Evolutionary conservation across 2,113 vertebrate species (phyloP), one percentile per base, ranked within the genome.

Genomic region (Phodopus roborovskii): DNA sequence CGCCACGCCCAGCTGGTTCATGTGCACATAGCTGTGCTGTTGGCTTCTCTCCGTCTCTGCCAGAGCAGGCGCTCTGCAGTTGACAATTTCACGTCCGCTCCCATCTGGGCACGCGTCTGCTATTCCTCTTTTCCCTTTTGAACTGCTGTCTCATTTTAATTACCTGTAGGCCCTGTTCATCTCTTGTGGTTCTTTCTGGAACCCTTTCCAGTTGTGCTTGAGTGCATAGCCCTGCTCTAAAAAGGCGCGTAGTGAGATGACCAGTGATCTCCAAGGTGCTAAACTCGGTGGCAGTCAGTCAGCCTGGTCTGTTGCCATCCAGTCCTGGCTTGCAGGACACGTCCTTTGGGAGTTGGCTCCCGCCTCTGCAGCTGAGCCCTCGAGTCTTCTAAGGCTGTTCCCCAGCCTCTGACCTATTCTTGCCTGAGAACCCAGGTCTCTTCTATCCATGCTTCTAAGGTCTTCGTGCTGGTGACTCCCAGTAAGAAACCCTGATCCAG

Each of bases 1-100:
- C 36, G 0, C 2, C 0, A 0, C 3, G 2, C 45, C 26, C 30
- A 62, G 50, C 79, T 60, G 42, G 9, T 7, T 71, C 45, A 4
- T 22, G 48, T 33, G 45, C 33, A 1, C 12, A 0, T 9, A 0
- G 19, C 84, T 3, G 7, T 0, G n/a, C n/a, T 7, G 2, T 36
- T 53, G 33, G 5, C 77, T 13, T 42, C 56, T 45, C 7, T 42
- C 26, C 15, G 12, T 39, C 39, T 33, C 13, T n/a, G n/a, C n/a
- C n/a, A n/a, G n/a, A n/a, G n/a, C n/a, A n/a, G n/a, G n/a, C n/a
- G n/a, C n/a, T n/a, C n/a, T 66, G n/a, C 45, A n/a, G 48, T n/a
- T 17, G 10, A 56, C 16, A 30, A 7, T 77, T 30, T 60, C 13
- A 1, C 42, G 26, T 20, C 16, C 56, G 39, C 56, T 93, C 62